phyloP scores from a whole-genome alignment of 1,140 invertebrate species.

The Tetraneura akinire region DNA sequence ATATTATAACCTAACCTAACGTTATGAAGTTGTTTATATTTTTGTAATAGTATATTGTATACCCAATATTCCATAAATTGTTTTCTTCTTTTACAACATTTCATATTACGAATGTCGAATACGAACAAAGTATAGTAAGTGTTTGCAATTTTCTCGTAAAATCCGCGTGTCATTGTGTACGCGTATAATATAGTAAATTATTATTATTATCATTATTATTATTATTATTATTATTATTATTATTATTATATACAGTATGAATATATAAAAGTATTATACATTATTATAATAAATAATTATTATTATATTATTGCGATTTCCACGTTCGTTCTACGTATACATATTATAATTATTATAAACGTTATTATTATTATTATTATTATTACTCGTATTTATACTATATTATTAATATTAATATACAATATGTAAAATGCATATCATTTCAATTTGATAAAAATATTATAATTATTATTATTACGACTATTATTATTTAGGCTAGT shows the following conservation, averaged over 20 bases:
- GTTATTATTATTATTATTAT: constrained; percentile 24
- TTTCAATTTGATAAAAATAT: neutral
- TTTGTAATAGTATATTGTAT: neutral
- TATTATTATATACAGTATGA: neutral
- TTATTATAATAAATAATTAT: no score
- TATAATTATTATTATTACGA: no score
- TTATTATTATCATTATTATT: constrained; percentile 16
- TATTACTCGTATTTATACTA: neutral
- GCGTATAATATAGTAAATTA: neutral
- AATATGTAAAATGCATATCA: constrained; percentile 41
- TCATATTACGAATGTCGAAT: no score
- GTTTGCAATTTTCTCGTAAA: neutral
- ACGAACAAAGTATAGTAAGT: neutral
- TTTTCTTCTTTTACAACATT: no score
- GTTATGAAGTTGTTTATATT: neutral
- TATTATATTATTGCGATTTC: neutral
- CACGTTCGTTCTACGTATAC: neutral
- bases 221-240: neutral
- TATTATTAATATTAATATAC: constrained; percentile 24
- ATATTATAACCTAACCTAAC: no score
- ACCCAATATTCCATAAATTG: no score
- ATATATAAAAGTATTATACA: neutral
- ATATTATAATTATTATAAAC: neutral
- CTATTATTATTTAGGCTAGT: constrained; percentile 1
- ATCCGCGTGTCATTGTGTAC: neutral